phyloP scores from a whole-genome alignment of 2,113 vertebrate genomes.

The Psilopsiagon aymara region DNA sequence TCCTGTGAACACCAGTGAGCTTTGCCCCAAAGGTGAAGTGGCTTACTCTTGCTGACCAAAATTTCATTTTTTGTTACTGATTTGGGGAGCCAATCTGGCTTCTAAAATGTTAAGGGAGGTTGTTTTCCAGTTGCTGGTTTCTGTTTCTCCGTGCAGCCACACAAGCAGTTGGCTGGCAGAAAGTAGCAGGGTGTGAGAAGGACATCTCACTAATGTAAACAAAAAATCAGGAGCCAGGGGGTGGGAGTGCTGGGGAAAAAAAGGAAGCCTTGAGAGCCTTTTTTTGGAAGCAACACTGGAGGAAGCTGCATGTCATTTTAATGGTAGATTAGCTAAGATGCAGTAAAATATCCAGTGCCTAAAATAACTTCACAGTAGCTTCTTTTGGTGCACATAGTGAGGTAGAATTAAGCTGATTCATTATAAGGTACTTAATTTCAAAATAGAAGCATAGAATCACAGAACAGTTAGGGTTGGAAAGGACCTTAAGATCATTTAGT shows the following conservation, averaged over 20 bases:
- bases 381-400: neutral
- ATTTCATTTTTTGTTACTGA: neutral
- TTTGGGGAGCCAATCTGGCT: neutral
- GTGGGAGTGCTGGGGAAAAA: too few relatives aligned
- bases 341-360: neutral
- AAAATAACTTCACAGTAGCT: neutral
- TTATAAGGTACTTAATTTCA: neutral
- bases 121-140: neutral
- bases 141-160: neutral
- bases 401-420: neutral
- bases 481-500: too few relatives aligned
- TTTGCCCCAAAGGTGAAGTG: neutral
- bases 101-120: neutral
- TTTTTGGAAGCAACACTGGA: neutral
- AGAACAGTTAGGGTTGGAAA: too few relatives aligned
- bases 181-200: neutral
- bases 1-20: neutral
- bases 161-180: neutral
- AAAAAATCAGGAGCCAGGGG: neutral
- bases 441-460: neutral
- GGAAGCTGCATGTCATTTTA: neutral
- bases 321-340: neutral
- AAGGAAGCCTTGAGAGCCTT: neutral
- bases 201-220: neutral
- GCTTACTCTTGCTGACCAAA: neutral